These are phyloP conservation scores for Adelognathus sp. DNA, from an alignment of 2,888 invertebrate genomes.

Conservation along the genomic window DNA sequence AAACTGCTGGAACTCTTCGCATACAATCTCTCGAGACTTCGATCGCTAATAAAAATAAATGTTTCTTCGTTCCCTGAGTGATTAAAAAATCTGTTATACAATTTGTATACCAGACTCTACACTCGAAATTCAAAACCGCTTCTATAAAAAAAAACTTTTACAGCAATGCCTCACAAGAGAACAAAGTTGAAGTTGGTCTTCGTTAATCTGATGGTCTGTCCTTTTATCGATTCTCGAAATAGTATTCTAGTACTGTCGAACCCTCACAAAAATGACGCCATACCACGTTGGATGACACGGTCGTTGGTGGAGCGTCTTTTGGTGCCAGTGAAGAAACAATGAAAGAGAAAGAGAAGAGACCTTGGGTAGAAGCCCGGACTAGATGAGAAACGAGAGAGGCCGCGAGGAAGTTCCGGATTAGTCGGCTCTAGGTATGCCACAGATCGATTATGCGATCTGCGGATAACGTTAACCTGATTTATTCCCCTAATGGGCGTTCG, in stretches of 20 bases:
- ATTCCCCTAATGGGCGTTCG: conserved; percentile 81
- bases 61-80: neutral
- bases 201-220: neutral
- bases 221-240: neutral
- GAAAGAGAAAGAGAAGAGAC: neutral
- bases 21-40: neutral
- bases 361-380: conserved; percentile 20
- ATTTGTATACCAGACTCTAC: neutral
- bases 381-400: conserved; percentile 11
- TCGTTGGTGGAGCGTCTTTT: neutral
- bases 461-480: conserved; percentile 80
- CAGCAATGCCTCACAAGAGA: neutral
- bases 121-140: neutral
- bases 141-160: neutral
- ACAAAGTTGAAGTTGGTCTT: neutral
- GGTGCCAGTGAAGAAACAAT: neutral
- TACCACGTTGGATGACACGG: neutral
- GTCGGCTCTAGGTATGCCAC: conserved; percentile 58
- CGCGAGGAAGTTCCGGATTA: conserved; percentile 50
- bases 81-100: neutral
- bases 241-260: neutral
- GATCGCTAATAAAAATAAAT: neutral
- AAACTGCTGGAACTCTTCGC: neutral
- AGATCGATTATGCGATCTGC: conserved; percentile 80
- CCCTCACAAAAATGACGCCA: neutral